Conservation (phyloP, 1,140 invertebrate species). For the Macrobrachium nipponense region DNA sequence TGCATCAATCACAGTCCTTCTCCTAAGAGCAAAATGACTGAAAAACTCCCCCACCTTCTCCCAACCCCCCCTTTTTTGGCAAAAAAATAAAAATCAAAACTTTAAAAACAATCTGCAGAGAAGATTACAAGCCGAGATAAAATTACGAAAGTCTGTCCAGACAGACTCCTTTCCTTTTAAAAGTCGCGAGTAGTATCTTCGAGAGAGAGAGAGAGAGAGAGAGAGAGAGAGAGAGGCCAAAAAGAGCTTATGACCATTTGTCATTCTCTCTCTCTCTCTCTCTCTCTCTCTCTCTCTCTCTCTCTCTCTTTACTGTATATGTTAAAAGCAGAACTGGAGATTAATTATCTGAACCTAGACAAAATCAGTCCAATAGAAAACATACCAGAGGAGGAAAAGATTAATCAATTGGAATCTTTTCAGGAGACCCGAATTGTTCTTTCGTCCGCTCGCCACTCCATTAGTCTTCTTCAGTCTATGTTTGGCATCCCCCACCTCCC, state of each 20-base stretch:
- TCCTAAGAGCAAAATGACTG: too few species aligned
- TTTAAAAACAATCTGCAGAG: too few species aligned
- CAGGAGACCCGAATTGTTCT: constrained; percentile 55
- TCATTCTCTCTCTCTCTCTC: constrained; percentile 23
- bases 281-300: constrained; percentile 18
- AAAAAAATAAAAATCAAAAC: too few species aligned
- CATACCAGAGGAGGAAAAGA: constrained; percentile 46
- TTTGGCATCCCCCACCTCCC: background rate
- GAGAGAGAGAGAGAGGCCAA: background rate
- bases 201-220: too few species aligned
- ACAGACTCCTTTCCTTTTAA: background rate
- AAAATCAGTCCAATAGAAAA: constrained; percentile 58
- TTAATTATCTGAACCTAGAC: constrained; percentile 40
- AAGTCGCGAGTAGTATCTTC: background rate
- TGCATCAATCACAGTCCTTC: too few species aligned
- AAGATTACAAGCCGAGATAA: background rate
- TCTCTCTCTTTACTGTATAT: background rate
- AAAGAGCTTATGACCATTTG: background rate
- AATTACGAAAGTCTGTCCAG: background rate
- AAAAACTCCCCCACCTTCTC: too few species aligned
- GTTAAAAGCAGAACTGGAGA: constrained; percentile 11
- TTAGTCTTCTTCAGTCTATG: constrained; percentile 53
- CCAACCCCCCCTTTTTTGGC: too few species aligned
- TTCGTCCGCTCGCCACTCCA: constrained; percentile 56
- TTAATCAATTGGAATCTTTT: constrained; percentile 58